Evolutionary conservation across 2,888 invertebrate genomes (phyloP), one percentile per base, ranked within the genome.

Genomic region (Proisotoma minuta): DNA sequence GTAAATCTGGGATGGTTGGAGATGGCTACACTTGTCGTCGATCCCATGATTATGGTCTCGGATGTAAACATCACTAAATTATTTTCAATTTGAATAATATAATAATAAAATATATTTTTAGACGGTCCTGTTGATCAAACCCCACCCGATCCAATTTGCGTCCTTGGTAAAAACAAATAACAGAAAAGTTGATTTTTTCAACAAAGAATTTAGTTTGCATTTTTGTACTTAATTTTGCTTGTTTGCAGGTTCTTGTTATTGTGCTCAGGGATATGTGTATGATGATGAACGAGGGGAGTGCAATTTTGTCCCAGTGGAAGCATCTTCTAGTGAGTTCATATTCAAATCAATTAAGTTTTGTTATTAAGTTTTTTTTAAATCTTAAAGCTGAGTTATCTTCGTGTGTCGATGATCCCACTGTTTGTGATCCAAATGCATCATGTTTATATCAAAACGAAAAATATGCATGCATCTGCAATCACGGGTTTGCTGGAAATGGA

Each of bases 401-500:
- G 8, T 65, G 65, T 47, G 49, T 18, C 39, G 54, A 59, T 10
- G 49, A 65, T 51, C 62, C 65, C 27, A 48, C 58, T 5, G 81
- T 84, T 39, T 94, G 94, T 75, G 87, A 87, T 66, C 77, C 79
- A 0, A 86, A 88, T 75, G 91, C 91, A 26, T 82, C 82, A 50
- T 95, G 94, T 77, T 22, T 59, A n/a, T 62, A 52, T n/a, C 27
- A 53, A 15, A 34, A 34, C 8, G 78, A 81, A 27, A 80, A 83
- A 1, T 81, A 78, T 70, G 77, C 83, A 40, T 94, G 93, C 77
- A 83, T 86, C 62, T 96, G 96, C 78, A 84, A 86, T 72, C 78
- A 82, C 1, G 92, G 92, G 43, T 95, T 85, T 78, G 83, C 84
- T 63, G 94, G 94, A 57, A 88, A 92, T 76, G 95, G 95, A 15